A percentile compares a stretch with the other conserved stretches of the same genome.
Evolutionary conservation across 2,888 invertebrate genomes (phyloP).

Genomic region (Achlya flavicornis): DNA sequence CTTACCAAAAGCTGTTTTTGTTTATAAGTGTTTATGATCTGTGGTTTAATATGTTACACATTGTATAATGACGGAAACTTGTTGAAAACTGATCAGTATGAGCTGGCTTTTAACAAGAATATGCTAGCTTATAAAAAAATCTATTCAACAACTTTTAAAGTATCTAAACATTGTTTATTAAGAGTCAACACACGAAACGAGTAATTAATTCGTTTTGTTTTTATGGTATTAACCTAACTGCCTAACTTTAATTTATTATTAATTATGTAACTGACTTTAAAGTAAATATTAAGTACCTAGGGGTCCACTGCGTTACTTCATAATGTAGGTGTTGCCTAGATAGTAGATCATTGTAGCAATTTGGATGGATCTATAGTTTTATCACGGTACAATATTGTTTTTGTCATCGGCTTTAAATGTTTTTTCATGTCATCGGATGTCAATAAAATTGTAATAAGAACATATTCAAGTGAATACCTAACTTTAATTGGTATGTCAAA

Average conservation of each 20-base stretch:
- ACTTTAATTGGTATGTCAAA: too few relatives aligned
- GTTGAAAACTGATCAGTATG: too few relatives aligned
- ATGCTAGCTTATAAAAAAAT: too few relatives aligned
- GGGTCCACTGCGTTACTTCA: conserved; percentile 59
- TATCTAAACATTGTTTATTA: too few relatives aligned
- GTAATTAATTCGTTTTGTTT: conserved; percentile 10
- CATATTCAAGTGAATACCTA: too few relatives aligned
- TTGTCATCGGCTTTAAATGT: background rate
- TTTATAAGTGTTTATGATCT: too few relatives aligned
- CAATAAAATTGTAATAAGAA: background rate
- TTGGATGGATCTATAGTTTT: background rate
- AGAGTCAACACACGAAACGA: background rate
- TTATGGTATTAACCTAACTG: conserved; percentile 13
- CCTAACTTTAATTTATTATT: background rate
- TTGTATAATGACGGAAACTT: too few relatives aligned
- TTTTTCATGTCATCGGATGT: background rate
- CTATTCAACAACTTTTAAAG: too few relatives aligned
- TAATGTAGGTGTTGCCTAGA: conserved; percentile 52
- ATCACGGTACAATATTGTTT: background rate
- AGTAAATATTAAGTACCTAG: conserved; percentile 52
- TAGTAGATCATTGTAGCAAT: conserved; percentile 24
- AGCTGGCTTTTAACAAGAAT: too few relatives aligned
- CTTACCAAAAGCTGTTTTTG: too few relatives aligned
- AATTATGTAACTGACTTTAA: conserved; percentile 15
- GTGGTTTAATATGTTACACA: too few relatives aligned